Base-by-base conservation (phyloP, 2,888 invertebrate genomes). In the Drosophila lacicola region DNA sequence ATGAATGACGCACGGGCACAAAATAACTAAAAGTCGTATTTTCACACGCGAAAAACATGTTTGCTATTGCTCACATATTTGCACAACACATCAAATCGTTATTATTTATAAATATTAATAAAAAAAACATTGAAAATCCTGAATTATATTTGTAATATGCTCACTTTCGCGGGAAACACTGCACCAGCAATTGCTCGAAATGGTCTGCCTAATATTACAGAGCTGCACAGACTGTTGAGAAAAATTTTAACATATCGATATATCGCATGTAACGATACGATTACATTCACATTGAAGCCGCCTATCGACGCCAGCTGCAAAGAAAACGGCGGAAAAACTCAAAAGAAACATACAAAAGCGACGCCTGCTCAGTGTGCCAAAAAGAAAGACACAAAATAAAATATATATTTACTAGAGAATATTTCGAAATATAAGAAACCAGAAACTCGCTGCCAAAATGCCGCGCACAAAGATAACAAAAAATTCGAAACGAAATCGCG, bases 381-480 rank as follows among this genome's bases (percentile, higher is more conserved):
- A 49, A n/a, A 54, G 4, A 65, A 60, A 37, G 45, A 37, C 25
- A 1, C 1, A 37, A 33, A 42, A 19, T 42, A 25, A 21, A 36
- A 49, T 42, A 56, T 45, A 37, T 33, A 63, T 19, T 13, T 25
- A 51, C 29, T 41, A 47, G 33, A 10, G 25, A n/a, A 9, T 44
- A 33, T 29, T 70, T 58, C 11, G 13, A 10, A 14, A 50, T 8
- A 25, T 4, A 6, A 33, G 33, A 14, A 14, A n/a, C 21, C 2
- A 17, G 9, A 9, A 39, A 41, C n/a, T n/a, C 19, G 29, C 29
- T 53, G 11, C 44, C 11, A 80, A 65, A 57, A 92, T 92, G 92
- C 92, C 92, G 57, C 90, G 92, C 46, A 92, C 92, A n/a, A 92
- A 92, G 73, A 78, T 92, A 66, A 80, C 92, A 33, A 92, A 91